Evolutionary conservation across 1,140 invertebrate genomes (phyloP).

Genomic region (Drosophila sulfurigaster): DNA sequence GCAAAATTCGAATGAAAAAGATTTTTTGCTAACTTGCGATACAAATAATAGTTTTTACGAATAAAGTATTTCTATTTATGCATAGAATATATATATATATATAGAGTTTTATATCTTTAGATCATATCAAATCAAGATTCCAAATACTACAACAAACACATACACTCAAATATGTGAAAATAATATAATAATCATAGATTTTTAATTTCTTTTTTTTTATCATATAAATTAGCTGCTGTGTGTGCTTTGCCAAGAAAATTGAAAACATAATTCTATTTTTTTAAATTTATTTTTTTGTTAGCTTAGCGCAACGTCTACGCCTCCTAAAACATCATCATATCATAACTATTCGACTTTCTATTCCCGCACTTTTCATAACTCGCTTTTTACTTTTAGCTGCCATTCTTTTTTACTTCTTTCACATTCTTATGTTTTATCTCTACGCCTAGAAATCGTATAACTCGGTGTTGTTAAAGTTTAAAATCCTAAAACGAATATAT

Average conservation of each 20-base stretch:
- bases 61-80: conserved; percentile 2
- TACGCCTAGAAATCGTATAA: conserved; percentile 72
- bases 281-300: conserved; percentile 19
- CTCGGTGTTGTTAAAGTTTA: conserved; percentile 49
- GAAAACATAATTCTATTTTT: conserved; percentile 44
- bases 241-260: conserved; percentile 53
- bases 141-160: conserved; percentile 23
- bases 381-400: conserved; percentile 23
- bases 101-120: conserved; percentile 10
- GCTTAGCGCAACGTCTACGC: conserved; percentile 50
- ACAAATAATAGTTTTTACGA: conserved; percentile 31
- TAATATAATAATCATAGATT: conserved; percentile 10
- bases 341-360: conserved; percentile 5
- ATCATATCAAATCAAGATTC: conserved; percentile 28
- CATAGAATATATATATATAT: conserved; percentile 1
- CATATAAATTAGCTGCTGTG: conserved; percentile 40
- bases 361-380: not conserved
- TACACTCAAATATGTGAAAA: conserved; percentile 2
- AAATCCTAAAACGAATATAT: conserved; percentile 55
- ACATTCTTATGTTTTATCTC: not conserved
- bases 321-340: conserved; percentile 11
- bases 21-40: conserved; percentile 40
- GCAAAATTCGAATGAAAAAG: conserved; percentile 25
- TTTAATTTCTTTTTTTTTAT: not conserved
- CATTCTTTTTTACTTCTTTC: conserved; percentile 34